Evolutionary conservation across 2,888 invertebrate species (phyloP), one percentile per base, ranked within the genome.

Genomic region (Heliconius ismenius): DNA sequence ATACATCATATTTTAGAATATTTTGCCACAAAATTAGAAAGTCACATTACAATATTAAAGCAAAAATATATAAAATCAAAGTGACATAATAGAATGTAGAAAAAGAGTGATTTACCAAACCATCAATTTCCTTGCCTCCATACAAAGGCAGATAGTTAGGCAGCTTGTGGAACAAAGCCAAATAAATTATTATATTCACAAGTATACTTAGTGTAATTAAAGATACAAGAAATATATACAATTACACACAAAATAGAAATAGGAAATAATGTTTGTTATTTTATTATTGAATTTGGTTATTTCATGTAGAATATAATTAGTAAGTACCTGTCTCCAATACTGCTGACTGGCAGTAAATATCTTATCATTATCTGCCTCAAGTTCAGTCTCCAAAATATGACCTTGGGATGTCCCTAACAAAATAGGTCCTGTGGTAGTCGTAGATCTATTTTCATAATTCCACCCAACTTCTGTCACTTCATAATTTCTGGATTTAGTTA

Each of bases 391-490:
- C 89, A 98, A 96, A 79, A 99, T 97, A 67, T 98, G 93, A 1
- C 99, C 99, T 87, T 97, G 97, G 1, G 97, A 97, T 0, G 98
- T 98, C 10, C 98, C 99, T 67, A 99, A 87, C 63, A 99, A 92
- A 83, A 99, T 98, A 0, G 97, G 96, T 1, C 98, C 98, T 0
- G 98, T 98, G 1, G 96, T 95, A 1, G 87, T 90, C 78, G 96
- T 96, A 0, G 96, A 96, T 3, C 95, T 95, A 82, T 97, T 96
- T 77, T 95, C 95, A 82, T 95, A 95, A 89, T 98, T 98, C 97
- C 98, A 99, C 1, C 97, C 98, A 0, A 99, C 97, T 73, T 98
- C 97, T 0, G 98, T 98, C 36, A 99, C 96, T 86, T 98, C 97
- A 88, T 98, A 97, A 63, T 97, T 96, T 81, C 95, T 94, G 69